Base-by-base conservation (phyloP, 2,113 vertebrate species). In the Morone chrysops region DNA sequence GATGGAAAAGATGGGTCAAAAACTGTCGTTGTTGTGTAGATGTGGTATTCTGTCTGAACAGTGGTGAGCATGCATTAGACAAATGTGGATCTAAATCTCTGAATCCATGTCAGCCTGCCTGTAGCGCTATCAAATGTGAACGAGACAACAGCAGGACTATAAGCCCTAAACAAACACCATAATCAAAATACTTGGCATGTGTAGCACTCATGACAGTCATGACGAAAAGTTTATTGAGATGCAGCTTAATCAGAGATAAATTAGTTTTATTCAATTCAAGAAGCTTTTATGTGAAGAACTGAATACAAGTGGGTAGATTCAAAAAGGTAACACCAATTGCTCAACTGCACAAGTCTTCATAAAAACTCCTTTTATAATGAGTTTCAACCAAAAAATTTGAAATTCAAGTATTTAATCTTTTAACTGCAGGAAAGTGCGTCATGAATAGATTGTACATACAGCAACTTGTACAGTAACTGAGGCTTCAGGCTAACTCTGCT, bases 61-160 rank as follows among this genome's bases (percentile, higher is more conserved):
- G 41, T 66, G 65, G 75, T 25, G 69, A 85, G 68, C 69, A 61
- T 12, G 70, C 57, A 18, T 47, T 61, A 74, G 66, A 86, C 72
- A 85, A 88, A 88, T 68, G 72, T 67, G 62, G 56, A 83, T 72
- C 75, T 72, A 69, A 86, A 90, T 76, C 81, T 81, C 20, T 68
- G 43, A 84, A 62, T 91, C 75, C 69, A 45, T 84, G 82, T 87
- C 73, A 74, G 83, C 61, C 50, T 80, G 79, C 53, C 45, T 83
- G 57, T 50, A 72, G 77, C 51, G 14, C 63, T 60, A 65, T 70
- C 25, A 75, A 70, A 87, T 78, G 70, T 81, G 82, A 87, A 89
- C 75, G 25, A 77, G 63, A 59, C 56, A 60, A 77, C 89, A 91
- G 82, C 69, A 89, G 85, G 82, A 81, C 60, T 47, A 10, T 86